phyloP scores from a whole-genome alignment of 2,888 invertebrate genomes.

The Aphodius granarius region DNA sequence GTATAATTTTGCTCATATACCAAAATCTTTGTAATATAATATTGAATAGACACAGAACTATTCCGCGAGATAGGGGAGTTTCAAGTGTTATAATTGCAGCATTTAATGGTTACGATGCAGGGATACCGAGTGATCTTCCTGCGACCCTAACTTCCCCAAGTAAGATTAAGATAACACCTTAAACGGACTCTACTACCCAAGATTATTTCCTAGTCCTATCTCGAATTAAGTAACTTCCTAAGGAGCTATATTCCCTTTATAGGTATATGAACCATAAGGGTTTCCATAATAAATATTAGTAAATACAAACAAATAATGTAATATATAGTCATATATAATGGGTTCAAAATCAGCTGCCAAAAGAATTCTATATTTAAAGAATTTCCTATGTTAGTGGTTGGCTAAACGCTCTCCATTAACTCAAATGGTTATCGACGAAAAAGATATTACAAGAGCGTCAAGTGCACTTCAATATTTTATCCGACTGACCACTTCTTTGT shows the following conservation, averaged over 20 bases:
- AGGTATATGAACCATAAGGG: neutral
- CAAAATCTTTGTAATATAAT: neutral
- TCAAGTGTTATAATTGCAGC: neutral
- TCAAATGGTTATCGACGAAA: neutral
- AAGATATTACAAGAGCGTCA: neutral
- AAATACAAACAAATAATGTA: neutral
- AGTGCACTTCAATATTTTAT: neutral
- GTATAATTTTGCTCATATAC: neutral
- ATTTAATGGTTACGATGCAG: neutral
- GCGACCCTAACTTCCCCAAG: constrained; percentile 28
- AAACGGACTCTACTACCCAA: constrained; percentile 30
- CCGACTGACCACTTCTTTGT: neutral
- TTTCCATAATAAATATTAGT: neutral
- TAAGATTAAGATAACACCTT: constrained; percentile 40
- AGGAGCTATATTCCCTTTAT: neutral
- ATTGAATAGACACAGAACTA: neutral
- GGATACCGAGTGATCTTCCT: constrained; percentile 15
- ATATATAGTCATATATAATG: too few relatives aligned
- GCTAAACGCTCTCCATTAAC: neutral
- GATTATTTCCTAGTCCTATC: constrained; percentile 12
- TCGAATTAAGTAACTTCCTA: neutral
- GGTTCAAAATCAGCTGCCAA: too few relatives aligned
- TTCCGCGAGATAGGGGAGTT: neutral
- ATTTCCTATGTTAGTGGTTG: neutral
- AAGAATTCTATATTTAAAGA: neutral